Percentiles rank a stretch among this genome's conserved stretches.
phyloP scores from a whole-genome alignment of 2,113 vertebrate species.

The Ailurus styani region DNA sequence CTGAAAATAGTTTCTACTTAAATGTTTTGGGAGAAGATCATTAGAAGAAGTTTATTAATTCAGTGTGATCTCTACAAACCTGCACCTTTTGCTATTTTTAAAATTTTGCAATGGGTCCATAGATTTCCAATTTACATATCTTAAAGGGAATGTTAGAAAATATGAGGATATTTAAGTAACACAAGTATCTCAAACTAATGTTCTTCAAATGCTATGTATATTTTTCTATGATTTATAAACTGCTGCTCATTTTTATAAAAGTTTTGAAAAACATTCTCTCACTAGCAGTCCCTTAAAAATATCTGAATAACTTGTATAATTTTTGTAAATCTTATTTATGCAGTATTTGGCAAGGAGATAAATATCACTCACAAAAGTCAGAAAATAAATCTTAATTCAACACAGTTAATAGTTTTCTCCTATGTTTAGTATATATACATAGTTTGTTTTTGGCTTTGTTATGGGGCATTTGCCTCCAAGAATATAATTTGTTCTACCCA shows the following conservation, averaged over 20 bases:
- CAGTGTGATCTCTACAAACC: neutral
- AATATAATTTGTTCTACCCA: neutral
- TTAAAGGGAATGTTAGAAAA: neutral
- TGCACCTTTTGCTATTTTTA: neutral
- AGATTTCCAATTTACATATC: neutral
- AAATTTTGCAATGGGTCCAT: neutral
- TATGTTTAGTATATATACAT: neutral
- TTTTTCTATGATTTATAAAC: neutral
- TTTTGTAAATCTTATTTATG: neutral
- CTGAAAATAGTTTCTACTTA: neutral
- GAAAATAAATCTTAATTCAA: conserved; percentile 30
- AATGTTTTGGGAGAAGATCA: neutral
- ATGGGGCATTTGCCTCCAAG: neutral
- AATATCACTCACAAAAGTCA: neutral
- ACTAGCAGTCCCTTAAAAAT: neutral
- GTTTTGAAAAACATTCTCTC: neutral
- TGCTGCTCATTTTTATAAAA: neutral
- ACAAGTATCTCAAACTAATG: neutral
- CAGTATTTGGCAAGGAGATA: neutral
- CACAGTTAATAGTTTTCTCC: neutral
- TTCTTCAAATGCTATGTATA: neutral
- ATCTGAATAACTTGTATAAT: neutral
- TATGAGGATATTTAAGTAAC: neutral
- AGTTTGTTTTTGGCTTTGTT: neutral
- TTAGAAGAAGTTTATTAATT: neutral